These are phyloP conservation scores for Dallia pectoralis DNA, from an alignment of 2,797 vertebrate species.

Conservation along the genomic window DNA sequence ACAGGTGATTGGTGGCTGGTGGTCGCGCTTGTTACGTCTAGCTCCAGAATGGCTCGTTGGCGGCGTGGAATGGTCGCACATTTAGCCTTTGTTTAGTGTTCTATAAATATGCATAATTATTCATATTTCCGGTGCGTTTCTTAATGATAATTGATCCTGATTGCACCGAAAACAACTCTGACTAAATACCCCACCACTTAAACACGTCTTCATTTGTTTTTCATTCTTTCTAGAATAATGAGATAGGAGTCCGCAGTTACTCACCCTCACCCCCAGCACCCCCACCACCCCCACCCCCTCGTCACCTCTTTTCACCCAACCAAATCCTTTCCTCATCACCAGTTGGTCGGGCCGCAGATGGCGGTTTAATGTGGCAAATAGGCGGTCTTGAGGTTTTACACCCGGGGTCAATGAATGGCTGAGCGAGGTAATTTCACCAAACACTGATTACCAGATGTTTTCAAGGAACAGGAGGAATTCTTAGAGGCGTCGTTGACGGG, in stretches of 20 bases:
- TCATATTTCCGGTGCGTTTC: not conserved
- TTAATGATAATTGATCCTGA: slow-evolving; percentile 4
- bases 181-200: not conserved
- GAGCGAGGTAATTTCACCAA: slow-evolving; percentile 82
- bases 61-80: slow-evolving; percentile 51
- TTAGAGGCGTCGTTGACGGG: slow-evolving; percentile 77
- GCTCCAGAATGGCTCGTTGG: slow-evolving; percentile 55
- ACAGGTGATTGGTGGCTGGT: slow-evolving; percentile 72
- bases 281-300: slow-evolving; percentile 44
- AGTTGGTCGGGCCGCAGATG: slow-evolving; percentile 79
- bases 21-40: slow-evolving; percentile 69
- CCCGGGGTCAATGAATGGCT: slow-evolving; percentile 82
- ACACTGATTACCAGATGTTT: slow-evolving; percentile 87
- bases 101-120: not conserved
- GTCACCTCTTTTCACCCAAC: slow-evolving; percentile 50
- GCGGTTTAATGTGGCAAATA: slow-evolving; percentile 83
- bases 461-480: slow-evolving; percentile 78
- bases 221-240: slow-evolving; percentile 31
- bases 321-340: slow-evolving; percentile 46
- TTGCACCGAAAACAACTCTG: slow-evolving; percentile 21
- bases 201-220: slow-evolving; percentile 36
- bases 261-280: slow-evolving; percentile 33
- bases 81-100: not conserved
- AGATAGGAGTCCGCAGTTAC: not conserved
- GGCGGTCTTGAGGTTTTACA: slow-evolving; percentile 82